Conservation (phyloP, 2,888 invertebrate genomes). For the Callyntrura sp. region DNA sequence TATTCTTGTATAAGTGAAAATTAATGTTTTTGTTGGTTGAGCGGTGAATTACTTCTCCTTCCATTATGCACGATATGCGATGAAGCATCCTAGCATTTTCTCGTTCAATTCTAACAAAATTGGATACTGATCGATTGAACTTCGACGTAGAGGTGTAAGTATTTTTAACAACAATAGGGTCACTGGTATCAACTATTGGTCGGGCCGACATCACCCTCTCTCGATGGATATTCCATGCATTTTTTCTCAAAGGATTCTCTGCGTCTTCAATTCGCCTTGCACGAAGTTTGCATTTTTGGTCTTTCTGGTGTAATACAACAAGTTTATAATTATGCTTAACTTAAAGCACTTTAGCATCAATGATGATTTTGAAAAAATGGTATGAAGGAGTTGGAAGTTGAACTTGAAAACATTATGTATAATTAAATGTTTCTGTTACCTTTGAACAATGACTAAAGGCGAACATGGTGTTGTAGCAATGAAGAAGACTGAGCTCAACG, state of each 20-base stretch:
- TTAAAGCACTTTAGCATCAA: no score
- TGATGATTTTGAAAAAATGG: no score
- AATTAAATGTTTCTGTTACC: no score
- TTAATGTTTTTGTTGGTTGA: conserved; percentile 7
- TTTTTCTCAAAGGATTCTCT: conserved; percentile 64
- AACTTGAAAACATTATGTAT: no score
- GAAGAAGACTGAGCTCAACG: no score
- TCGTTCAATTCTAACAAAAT: conserved; percentile 81
- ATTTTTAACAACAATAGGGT: conserved; percentile 74
- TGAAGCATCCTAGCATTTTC: conserved; percentile 82
- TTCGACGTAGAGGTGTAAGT: conserved; percentile 72
- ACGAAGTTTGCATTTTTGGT: conserved; percentile 55
- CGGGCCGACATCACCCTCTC: conserved; percentile 73
- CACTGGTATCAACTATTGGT: conserved; percentile 78
- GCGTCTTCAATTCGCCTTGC: conserved; percentile 67
- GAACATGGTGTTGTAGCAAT: no score
- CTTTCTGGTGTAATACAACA: conserved; percentile 26
- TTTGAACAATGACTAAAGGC: no score
- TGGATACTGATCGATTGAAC: conserved; percentile 79
- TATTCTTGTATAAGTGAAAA: neutral
- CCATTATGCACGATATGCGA: conserved; percentile 81
- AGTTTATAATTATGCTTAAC: no score
- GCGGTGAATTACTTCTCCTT: conserved; percentile 72
- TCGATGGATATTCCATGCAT: conserved; percentile 74
- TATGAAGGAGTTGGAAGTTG: no score